phyloP scores from a whole-genome alignment of 2,888 invertebrate species.

The Pecten maximus region DNA sequence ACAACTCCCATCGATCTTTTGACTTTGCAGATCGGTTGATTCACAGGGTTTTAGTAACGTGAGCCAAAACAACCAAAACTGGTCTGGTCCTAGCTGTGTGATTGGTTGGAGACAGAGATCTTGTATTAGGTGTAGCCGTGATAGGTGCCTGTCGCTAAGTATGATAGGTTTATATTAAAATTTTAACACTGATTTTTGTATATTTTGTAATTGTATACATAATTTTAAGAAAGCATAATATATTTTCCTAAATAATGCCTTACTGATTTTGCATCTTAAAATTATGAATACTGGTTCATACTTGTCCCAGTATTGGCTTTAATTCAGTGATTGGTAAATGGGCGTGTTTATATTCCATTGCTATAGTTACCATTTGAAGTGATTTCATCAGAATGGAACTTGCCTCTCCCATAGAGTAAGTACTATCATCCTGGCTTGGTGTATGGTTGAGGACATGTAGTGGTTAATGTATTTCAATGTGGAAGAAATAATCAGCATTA shows the following conservation, averaged over 20 bases:
- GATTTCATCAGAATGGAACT: too few species aligned
- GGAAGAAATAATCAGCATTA: not conserved
- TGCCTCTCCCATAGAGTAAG: too few species aligned
- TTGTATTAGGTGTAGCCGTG: not conserved
- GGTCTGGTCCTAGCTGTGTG: not conserved
- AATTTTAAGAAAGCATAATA: conserved; percentile 8
- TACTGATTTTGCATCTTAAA: not conserved
- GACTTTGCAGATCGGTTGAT: not conserved
- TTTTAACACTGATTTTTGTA: not conserved
- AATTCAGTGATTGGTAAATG: not conserved
- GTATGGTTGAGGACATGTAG: not conserved
- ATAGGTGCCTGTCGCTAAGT: not conserved
- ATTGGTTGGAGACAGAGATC: not conserved
- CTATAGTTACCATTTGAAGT: not conserved
- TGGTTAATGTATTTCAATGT: not conserved
- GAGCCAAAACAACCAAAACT: not conserved
- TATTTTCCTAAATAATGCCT: conserved; percentile 18
- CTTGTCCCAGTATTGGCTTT: not conserved
- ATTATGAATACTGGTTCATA: not conserved
- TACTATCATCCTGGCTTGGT: too few species aligned
- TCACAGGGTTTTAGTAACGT: not conserved
- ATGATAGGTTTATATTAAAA: not conserved
- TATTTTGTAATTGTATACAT: conserved; percentile 27
- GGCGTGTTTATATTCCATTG: not conserved
- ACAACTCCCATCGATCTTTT: not conserved